These are phyloP conservation scores for Pantherophis alleghaniensis DNA, from an alignment of 2,797 vertebrate genomes.

Conservation along the genomic window DNA sequence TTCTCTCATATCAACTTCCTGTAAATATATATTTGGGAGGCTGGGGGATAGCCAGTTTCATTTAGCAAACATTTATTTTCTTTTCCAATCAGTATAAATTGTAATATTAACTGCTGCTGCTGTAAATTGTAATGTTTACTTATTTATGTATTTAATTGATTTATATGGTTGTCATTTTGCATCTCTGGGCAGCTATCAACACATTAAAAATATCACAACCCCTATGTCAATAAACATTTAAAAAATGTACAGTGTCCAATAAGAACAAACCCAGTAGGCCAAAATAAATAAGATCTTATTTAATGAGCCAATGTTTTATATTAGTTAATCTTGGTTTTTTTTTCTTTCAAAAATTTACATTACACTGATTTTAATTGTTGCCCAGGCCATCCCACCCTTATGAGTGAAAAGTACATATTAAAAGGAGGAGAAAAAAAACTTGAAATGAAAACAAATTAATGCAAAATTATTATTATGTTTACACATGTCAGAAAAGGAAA, in stretches of 20 bases:
- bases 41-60: neutral
- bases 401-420: neutral
- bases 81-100: neutral
- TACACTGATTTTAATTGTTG: neutral
- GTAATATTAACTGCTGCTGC: neutral
- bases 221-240: neutral
- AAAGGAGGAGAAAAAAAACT: neutral
- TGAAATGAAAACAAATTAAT: neutral
- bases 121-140: neutral
- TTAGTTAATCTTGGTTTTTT: neutral
- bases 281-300: neutral
- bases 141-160: neutral
- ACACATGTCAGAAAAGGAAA: slow-evolving; percentile 5
- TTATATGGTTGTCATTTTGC: neutral
- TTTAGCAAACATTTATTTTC: neutral
- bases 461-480: slow-evolving; percentile 28
- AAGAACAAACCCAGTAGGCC: neutral
- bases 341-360: neutral
- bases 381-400: neutral
- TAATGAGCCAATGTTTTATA: neutral
- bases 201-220: neutral
- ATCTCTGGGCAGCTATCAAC: neutral
- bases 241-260: neutral
- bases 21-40: neutral
- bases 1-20: neutral